Conservation (phyloP, 2,113 vertebrate species). For the Chlorodrepanis virens region DNA sequence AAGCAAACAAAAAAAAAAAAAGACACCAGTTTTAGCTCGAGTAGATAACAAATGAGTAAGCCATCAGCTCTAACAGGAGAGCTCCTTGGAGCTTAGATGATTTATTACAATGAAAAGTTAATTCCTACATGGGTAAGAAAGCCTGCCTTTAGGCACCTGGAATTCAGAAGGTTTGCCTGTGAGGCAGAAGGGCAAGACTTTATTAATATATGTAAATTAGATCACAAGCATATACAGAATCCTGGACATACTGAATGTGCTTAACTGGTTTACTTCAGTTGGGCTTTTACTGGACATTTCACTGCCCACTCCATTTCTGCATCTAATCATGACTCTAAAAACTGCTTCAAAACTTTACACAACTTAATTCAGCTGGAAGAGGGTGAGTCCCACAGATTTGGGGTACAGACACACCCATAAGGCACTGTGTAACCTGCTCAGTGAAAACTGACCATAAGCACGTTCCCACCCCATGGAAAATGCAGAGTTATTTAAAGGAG, state of each 20-base stretch:
- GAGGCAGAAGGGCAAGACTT: not conserved
- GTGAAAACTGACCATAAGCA: fast-evolving
- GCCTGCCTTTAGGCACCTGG: not conserved
- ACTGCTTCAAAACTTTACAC: not conserved
- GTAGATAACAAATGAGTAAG: fast-evolving
- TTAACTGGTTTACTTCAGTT: not conserved
- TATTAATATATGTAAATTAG: not conserved
- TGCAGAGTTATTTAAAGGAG: not conserved
- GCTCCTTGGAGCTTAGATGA: not conserved
- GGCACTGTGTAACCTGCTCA: not conserved
- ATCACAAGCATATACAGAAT: not conserved
- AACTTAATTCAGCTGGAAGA: not conserved
- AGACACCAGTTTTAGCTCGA: not conserved
- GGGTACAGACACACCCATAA: not conserved
- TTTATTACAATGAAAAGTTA: not conserved
- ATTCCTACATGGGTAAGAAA: not conserved
- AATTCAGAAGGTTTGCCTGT: not conserved
- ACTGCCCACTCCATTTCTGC: not conserved
- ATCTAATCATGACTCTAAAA: not conserved
- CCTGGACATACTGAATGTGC: not conserved
- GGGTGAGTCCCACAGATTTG: not conserved
- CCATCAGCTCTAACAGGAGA: not conserved
- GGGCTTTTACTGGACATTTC: not conserved
- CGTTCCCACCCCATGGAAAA: not conserved
- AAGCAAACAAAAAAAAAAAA: not conserved